These are phyloP conservation scores for Gari tellinella DNA, from an alignment of 2,888 invertebrate species.

Conservation along the genomic window DNA sequence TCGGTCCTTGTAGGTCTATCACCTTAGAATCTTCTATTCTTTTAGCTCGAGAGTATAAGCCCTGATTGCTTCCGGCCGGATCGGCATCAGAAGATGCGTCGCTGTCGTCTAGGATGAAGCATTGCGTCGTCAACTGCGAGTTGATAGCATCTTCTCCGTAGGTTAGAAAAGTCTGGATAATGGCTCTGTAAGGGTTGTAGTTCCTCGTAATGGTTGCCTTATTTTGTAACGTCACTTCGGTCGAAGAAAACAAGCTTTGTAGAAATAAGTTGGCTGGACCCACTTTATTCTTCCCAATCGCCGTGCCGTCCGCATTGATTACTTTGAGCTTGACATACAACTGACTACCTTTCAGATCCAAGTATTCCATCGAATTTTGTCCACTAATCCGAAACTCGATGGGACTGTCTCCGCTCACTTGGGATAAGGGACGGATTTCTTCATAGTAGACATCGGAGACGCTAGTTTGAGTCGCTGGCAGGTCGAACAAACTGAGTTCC, in stretches of 20 bases:
- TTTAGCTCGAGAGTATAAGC: slow-evolving; percentile 5
- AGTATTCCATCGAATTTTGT: slow-evolving; percentile 32
- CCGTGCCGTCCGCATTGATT: slow-evolving; percentile 14
- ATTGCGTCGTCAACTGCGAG: slow-evolving; percentile 11
- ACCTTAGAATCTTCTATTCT: slow-evolving; percentile 2
- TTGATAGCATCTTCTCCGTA: slow-evolving; percentile 20
- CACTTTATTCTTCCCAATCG: slow-evolving; percentile 1
- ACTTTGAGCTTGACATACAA: slow-evolving; percentile 23
- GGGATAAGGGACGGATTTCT: slow-evolving; percentile 29
- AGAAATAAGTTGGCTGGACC: slow-evolving; percentile 26
- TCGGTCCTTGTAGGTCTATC: slow-evolving; percentile 5
- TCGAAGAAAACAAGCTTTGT: slow-evolving; percentile 15
- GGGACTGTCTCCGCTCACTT: slow-evolving; percentile 27
- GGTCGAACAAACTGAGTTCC: slow-evolving; percentile 31
- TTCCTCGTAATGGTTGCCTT: slow-evolving; percentile 6
- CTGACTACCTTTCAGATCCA: slow-evolving; percentile 26
- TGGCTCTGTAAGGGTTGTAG: slow-evolving; percentile 4
- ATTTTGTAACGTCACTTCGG: slow-evolving; percentile 25
- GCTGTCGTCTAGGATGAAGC: slow-evolving; percentile 4
- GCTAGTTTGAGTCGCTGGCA: slow-evolving; percentile 25
- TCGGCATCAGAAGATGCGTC: neutral
- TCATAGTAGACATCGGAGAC: slow-evolving; percentile 21
- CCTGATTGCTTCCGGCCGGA: slow-evolving; percentile 5
- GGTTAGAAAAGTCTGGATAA: slow-evolving; percentile 14
- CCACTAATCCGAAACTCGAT: slow-evolving; percentile 33